A percentile compares a stretch with the other conserved stretches of the same genome.
Conservation (phyloP, 2,113 vertebrate genomes). For the Poecile atricapillus region DNA sequence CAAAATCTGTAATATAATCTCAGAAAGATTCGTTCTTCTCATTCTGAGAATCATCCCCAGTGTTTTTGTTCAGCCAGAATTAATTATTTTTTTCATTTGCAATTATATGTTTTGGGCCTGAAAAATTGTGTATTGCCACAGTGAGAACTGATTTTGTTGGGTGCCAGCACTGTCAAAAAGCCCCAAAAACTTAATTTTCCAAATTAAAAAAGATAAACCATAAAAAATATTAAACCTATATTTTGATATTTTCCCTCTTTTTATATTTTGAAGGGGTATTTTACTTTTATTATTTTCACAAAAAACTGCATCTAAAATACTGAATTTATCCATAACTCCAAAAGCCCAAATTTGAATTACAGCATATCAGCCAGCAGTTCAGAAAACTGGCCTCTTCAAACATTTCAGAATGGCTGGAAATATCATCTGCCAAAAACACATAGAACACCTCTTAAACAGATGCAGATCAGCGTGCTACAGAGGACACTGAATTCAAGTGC, state of each 20-base stretch:
- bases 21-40: background rate
- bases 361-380: constrained; percentile 1
- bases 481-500: background rate
- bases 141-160: background rate
- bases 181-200: background rate
- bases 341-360: constrained; percentile 26
- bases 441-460: constrained; percentile 40
- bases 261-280: background rate
- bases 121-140: background rate
- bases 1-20: background rate
- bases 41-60: background rate
- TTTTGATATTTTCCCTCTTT: background rate
- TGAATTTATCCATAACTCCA: constrained; percentile 24
- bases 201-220: background rate
- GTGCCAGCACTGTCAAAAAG: background rate
- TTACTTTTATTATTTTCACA: constrained; percentile 30
- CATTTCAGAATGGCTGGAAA: constrained; percentile 50
- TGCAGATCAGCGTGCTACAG: background rate
- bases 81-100: background rate
- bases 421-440: constrained; percentile 37
- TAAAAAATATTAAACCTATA: background rate
- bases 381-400: constrained; percentile 38
- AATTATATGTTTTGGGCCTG: background rate
- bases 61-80: background rate
- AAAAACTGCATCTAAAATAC: constrained; percentile 21